Conservation (phyloP, 1,140 invertebrate genomes). For the Sitobion miscanthi region DNA sequence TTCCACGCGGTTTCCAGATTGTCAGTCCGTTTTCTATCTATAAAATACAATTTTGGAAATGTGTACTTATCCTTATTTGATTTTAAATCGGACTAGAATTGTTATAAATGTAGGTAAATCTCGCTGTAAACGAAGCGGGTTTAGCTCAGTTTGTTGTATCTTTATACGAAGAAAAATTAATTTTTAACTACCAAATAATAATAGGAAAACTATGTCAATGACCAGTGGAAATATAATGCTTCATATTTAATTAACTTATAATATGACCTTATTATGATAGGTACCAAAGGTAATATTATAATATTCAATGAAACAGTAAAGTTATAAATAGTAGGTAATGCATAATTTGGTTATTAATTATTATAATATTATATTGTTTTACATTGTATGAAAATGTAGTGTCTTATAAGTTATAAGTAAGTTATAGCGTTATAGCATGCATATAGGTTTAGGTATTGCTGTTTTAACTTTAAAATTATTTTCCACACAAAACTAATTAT, state of each 20-base stretch:
- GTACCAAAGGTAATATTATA: neutral
- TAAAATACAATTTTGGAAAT: neutral
- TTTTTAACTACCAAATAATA: neutral
- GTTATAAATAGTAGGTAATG: no score
- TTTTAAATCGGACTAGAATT: neutral
- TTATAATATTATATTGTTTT: no score
- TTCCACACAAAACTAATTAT: no score
- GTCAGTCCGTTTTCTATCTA: constrained; percentile 21
- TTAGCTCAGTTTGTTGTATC: neutral
- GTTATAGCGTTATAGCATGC: no score
- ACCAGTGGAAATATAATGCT: neutral
- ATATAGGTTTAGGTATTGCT: neutral
- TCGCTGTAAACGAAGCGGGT: neutral
- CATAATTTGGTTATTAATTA: no score
- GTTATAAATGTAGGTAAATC: no score
- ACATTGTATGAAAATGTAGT: no score
- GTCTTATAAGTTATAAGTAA: no score
- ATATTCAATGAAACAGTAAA: no score
- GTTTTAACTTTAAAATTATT: neutral
- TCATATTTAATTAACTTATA: neutral
- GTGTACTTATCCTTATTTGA: neutral
- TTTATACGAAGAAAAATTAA: neutral
- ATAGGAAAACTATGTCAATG: neutral
- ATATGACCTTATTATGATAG: neutral
- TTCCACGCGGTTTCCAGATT: neutral